phyloP scores from a whole-genome alignment of 2,113 vertebrate species.

The Pimephales promelas region DNA sequence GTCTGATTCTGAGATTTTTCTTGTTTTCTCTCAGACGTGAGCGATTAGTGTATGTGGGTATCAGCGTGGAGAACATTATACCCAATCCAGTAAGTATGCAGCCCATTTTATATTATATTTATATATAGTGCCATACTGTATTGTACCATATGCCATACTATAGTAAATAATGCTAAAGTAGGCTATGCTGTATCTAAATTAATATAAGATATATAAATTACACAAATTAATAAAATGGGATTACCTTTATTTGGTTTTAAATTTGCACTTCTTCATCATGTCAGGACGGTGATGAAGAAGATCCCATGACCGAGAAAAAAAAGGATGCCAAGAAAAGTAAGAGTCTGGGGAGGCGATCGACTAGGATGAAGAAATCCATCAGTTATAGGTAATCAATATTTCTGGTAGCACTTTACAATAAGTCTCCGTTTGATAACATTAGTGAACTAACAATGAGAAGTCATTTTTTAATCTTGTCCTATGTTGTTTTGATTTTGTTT shows the following conservation, averaged over 20 bases:
- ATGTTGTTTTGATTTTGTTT: no score
- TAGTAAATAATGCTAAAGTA: neutral
- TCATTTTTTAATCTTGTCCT: no score
- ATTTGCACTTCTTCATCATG: neutral
- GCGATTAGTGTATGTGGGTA: constrained; percentile 94
- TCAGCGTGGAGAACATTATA: constrained; percentile 99
- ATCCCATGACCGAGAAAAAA: constrained; percentile 83
- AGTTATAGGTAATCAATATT: constrained; percentile 87
- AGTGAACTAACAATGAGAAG: no score
- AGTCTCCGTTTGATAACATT: no score
- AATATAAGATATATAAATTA: neutral
- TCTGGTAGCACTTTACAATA: no score
- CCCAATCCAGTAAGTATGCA: constrained; percentile 82
- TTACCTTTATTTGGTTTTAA: neutral
- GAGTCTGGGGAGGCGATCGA: constrained; percentile 90
- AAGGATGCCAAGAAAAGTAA: constrained; percentile 91
- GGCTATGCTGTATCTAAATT: neutral
- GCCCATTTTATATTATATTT: neutral
- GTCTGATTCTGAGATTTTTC: neutral
- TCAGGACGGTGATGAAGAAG: constrained; percentile 78
- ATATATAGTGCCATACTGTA: neutral
- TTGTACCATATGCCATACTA: neutral
- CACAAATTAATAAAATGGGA: neutral
- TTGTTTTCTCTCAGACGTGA: constrained; percentile 81
- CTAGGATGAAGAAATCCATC: constrained; percentile 91